Base-by-base conservation (phyloP, 2,888 invertebrate genomes). In the Mythimna albipuncta region DNA sequence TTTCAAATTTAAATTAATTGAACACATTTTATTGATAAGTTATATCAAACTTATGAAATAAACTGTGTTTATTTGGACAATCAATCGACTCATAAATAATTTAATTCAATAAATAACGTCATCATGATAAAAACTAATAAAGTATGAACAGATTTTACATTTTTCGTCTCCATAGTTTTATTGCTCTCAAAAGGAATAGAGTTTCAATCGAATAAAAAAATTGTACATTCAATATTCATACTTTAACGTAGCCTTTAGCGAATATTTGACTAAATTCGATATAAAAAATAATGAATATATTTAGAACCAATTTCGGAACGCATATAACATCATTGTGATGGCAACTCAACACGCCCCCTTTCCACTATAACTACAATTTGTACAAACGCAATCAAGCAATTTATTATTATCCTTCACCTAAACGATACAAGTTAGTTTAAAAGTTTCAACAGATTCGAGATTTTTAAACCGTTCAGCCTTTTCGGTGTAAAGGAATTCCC, bases 391-490 rank as follows among this genome's bases (percentile, higher is more conserved):
- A 81, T 77, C 63, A 81, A 84, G 72, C 74, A 75, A 73, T 76
- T 70, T 67, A 62, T 76, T 82, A 73, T 79, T 77, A 82, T 86
- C 87, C 83, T 73, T 85, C 87, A 85, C 85, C 85, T 83, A 85
- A 79, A 82, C 72, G 44, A 85, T 78, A 83, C 78, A 85, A 74
- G 68, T 76, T 78, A 71, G 73, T 83, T 82, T 68, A 77, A 81
- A 73, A 67, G 74, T 69, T 69, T 71, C 73, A 73, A 77, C 78
- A 84, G 82, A 85, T 86, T 85, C 85, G 85, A 85, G 85, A 82
- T 86, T 72, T 70, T 80, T 64, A 82, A 84, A 84, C 75, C 80
- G 47, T 85, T 86, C 84, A 85, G 85, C 84, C 86, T 86, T 84
- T 79, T 62, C 63, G 74, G 63, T 84, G 63, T 71, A 72, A 68